Conservation (phyloP, 2,888 invertebrate genomes). For the Dysmachus trigonus region DNA sequence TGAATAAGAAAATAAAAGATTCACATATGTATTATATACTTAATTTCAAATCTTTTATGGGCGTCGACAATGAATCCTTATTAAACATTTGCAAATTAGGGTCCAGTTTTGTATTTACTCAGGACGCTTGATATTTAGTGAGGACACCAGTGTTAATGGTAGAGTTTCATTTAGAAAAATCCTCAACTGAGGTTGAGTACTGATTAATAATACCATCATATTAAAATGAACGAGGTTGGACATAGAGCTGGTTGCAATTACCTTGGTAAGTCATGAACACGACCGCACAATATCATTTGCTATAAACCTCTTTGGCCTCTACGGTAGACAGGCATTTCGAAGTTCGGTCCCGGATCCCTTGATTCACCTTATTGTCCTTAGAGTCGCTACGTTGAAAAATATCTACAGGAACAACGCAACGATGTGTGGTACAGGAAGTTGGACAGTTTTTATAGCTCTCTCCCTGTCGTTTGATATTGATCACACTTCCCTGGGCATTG, state of each 20-base stretch:
- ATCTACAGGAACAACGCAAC: neutral
- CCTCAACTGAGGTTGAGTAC: neutral
- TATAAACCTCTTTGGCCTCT: neutral
- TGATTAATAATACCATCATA: neutral
- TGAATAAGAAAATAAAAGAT: too few relatives aligned
- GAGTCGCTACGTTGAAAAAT: neutral
- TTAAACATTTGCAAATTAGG: too few relatives aligned
- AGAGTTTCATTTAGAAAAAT: too few relatives aligned
- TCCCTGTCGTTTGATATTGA: neutral
- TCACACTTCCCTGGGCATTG: neutral
- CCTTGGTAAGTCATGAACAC: conserved; percentile 5
- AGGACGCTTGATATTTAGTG: too few relatives aligned
- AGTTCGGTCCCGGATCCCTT: neutral
- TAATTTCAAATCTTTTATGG: too few relatives aligned
- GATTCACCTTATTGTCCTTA: neutral
- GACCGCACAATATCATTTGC: conserved; percentile 14
- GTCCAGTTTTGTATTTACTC: neutral
- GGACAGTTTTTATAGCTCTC: neutral
- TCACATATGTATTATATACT: too few relatives aligned
- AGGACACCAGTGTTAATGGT: too few relatives aligned
- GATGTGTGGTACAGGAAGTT: neutral
- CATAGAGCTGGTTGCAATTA: neutral
- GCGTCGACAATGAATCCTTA: too few relatives aligned
- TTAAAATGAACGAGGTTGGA: neutral
- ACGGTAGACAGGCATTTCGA: neutral